Percentiles rank a stretch among this genome's conserved stretches.
Conservation (phyloP, 2,888 invertebrate genomes). For the Balanococcus diminutus region DNA sequence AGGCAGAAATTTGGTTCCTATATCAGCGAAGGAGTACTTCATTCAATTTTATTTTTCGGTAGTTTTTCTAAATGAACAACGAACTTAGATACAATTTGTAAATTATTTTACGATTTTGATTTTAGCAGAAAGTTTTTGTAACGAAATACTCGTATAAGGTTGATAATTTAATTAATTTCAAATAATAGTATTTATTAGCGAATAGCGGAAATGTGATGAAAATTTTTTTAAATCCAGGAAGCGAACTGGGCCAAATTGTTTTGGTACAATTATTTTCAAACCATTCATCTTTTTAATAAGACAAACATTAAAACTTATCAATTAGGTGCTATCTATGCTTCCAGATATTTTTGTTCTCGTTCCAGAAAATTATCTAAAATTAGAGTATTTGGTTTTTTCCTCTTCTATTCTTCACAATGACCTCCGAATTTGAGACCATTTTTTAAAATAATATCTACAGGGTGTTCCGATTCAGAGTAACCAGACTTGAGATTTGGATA, state of each 20-base stretch:
- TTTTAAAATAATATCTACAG: not conserved
- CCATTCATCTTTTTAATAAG: not conserved
- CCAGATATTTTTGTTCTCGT: not conserved
- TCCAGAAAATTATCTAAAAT: not conserved
- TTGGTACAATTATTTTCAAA: not conserved
- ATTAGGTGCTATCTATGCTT: not conserved
- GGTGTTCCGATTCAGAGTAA: too few species aligned
- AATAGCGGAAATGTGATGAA: not conserved
- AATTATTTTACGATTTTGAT: not conserved
- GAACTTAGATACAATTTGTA: not conserved
- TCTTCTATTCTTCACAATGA: not conserved
- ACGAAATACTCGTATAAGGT: too few species aligned
- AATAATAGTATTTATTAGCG: not conserved
- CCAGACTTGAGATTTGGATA: too few species aligned
- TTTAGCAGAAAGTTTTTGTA: not conserved
- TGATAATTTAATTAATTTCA: not conserved
- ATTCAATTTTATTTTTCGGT: not conserved
- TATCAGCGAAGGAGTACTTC: not conserved
- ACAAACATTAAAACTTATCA: not conserved
- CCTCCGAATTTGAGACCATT: not conserved
- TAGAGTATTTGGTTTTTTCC: not conserved
- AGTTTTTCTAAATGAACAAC: not conserved
- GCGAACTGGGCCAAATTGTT: not conserved
- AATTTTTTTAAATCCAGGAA: not conserved
- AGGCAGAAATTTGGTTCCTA: too few species aligned